Percentiles rank a stretch among this genome's conserved stretches.
These are phyloP conservation scores for Synanceia verrucosa DNA, from an alignment of 2,797 vertebrate species.

Conservation along the genomic window DNA sequence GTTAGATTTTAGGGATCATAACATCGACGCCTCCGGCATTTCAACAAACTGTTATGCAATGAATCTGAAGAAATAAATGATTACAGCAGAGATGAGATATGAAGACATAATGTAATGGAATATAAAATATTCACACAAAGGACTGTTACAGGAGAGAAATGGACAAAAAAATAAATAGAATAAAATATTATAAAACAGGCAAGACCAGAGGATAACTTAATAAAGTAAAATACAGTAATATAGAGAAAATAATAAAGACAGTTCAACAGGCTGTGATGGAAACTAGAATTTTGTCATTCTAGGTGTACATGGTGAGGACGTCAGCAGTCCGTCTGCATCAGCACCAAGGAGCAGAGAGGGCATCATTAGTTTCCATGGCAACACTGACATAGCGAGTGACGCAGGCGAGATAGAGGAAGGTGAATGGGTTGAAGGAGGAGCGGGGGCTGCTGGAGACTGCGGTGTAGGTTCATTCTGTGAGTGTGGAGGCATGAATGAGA, in stretches of 20 bases:
- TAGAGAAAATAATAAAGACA: not conserved
- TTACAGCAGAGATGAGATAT: no score
- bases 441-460: slow-evolving; percentile 40
- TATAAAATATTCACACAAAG: not conserved
- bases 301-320: slow-evolving; percentile 57
- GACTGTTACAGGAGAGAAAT: not conserved
- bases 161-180: not conserved
- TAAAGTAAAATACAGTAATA: not conserved
- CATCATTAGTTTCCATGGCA: slow-evolving; percentile 83
- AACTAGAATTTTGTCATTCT: slow-evolving; percentile 61
- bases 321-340: slow-evolving; percentile 78
- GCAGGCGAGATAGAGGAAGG: slow-evolving; percentile 64
- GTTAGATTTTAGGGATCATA: not conserved
- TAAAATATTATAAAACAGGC: not conserved
- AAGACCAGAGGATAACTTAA: not conserved
- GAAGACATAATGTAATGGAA: not conserved
- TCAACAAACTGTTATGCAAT: not conserved
- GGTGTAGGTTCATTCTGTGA: slow-evolving; percentile 48
- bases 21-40: not conserved
- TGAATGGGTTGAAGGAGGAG: slow-evolving; percentile 59
- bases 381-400: slow-evolving; percentile 80
- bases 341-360: slow-evolving; percentile 72
- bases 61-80: not conserved
- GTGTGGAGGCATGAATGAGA: slow-evolving; percentile 17
- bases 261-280: slow-evolving; percentile 19